Evolutionary conservation across 2,113 vertebrate species (phyloP), one percentile per base, ranked within the genome.

Genomic region (Corythornis madagascariensis): DNA sequence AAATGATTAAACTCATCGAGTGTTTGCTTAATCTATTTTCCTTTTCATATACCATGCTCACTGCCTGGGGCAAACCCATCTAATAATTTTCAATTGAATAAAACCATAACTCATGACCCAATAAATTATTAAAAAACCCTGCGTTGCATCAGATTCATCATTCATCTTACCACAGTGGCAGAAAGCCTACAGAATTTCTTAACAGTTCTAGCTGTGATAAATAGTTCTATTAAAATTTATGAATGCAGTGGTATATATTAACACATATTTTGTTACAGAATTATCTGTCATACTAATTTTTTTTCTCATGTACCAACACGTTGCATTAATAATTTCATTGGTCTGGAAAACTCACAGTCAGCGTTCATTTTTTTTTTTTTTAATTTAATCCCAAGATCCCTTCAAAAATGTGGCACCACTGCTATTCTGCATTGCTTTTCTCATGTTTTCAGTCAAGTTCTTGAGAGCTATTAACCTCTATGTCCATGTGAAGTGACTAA

Each of bases 71-170:
- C 96, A 97, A 98, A 90, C 93, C 94, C 94, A 96, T 97, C 90
- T 97, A 97, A 98, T 98, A 98, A 98, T 98, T 97, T 97, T 97
- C 97, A 98, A 94, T 97, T 97, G 97, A 97, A 97, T 96, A 97
- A 97, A 97, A 97, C 96, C 96, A 97, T 98, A 98, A 98, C 96
- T 98, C 97, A 98, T 97, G 97, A 97, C 89, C 96, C 94, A 97
- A 97, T 97, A 98, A 97, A 98, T 97, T 98, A 98, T 98, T 97
- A 97, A 98, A 85, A 92, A 96, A 83, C 57, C 80, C 85, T 86
- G 79, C 16, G 17, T 95, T 95, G 69, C 88, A 94, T 97, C 84
- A 94, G 89, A 96, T 96, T 96, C 95, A 96, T 98, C 97, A 97
- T 97, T 96, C 95, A 96, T 96, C 89, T 94, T 91, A 81, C 72